Conservation (phyloP, 2,797 vertebrate species). For the Argyrosomus regius region DNA sequence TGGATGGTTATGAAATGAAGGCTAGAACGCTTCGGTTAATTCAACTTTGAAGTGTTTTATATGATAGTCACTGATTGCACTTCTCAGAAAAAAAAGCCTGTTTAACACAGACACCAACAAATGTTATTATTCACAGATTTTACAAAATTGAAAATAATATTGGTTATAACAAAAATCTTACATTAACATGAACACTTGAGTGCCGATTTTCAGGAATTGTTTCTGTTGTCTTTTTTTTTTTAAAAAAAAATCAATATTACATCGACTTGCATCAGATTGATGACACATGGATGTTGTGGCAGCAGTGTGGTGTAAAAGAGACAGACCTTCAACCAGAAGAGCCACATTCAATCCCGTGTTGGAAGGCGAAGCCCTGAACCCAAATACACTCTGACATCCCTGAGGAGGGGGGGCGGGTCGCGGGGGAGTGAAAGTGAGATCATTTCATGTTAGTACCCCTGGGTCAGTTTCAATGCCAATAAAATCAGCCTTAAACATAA, state of each 20-base stretch:
- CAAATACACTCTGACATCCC: conserved; percentile 32
- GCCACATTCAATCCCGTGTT: background rate
- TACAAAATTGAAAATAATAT: background rate
- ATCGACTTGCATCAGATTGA: background rate
- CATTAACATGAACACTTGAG: background rate
- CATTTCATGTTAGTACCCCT: conserved; percentile 27
- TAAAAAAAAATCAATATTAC: conserved; percentile 1
- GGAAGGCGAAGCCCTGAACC: conserved; percentile 22
- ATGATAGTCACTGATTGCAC: conserved; percentile 52
- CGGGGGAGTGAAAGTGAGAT: conserved; percentile 27
- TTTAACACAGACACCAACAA: conserved; percentile 12
- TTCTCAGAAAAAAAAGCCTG: conserved; percentile 22
- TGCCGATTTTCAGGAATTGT: conserved; percentile 11
- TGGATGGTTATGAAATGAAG: conserved; percentile 61
- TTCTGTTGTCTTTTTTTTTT: conserved; percentile 12
- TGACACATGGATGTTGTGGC: conserved; percentile 8
- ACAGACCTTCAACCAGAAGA: conserved; percentile 16
- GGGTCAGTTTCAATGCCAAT: conserved; percentile 43
- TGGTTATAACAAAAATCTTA: background rate
- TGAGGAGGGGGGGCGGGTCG: background rate
- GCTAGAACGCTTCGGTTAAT: conserved; percentile 54
- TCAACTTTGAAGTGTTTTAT: conserved; percentile 59
- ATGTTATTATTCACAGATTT: conserved; percentile 21
- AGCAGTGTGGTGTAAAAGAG: conserved; percentile 9
- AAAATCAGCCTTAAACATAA: conserved; percentile 47